Base-by-base conservation (phyloP, 2,797 vertebrate genomes). In the Lerista edwardsae region DNA sequence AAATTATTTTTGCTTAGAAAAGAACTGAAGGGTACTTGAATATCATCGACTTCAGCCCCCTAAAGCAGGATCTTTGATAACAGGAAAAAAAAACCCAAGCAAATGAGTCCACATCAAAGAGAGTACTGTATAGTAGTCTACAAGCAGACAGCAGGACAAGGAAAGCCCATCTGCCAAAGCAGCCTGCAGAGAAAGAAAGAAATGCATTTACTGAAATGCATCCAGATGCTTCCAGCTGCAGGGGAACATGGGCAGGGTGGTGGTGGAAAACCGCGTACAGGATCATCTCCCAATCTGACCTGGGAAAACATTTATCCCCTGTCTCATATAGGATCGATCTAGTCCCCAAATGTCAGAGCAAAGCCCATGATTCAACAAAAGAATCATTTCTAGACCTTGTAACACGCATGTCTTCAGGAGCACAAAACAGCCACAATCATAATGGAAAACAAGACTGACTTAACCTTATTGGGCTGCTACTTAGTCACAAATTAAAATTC, bases 151-250 rank as follows among this genome's bases (percentile, higher is more conserved):
- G 55, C n/a, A 62, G 55, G 75, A 84, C 39, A 73, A 61, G 80
- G 23, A 82, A 82, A 73, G 36, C 80, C 65, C 69, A 73, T 73
- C 69, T 82, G 80, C 29, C 57, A 73, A 67, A 78, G 65, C 23
- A 34, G 65, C 29, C 57, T 72, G 39, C n/a, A 79, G n/a, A 84
- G 31, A 14, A 59, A 57, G 21, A 55, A 27, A 27, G 57, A 44
- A 61, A 84, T 23, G 41, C 41, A 27, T 82, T 82, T 41, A 41
- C 39, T 41, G 29, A 62, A 78, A 84, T 15, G 59, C 62, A 84
- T 55, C 39, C 75, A 72, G 69, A 44, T 72, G 17, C 72, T 31
- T 78, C 17, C 36, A 57, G 31, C 31, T 44, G 12, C 21, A 39
- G 39, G 59, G 14, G n/a, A 62, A 84, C 11, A 27, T 19, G 31